Base-by-base conservation (phyloP, 2,113 vertebrate genomes). In the Myotis davidii region DNA sequence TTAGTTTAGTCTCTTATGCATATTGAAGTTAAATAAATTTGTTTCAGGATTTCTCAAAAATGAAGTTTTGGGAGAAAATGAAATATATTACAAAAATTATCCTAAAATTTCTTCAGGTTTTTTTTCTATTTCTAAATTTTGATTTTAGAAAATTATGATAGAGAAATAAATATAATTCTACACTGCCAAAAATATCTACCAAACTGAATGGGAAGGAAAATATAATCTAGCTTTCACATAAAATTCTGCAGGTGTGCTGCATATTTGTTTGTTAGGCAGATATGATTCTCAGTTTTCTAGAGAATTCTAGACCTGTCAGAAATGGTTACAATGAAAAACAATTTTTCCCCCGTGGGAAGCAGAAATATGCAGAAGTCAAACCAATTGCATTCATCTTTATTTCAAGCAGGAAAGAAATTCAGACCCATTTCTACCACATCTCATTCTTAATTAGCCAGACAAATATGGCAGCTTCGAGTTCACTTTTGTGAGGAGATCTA, bases 251-350 rank as follows among this genome's bases (percentile, higher is more conserved):
- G 81, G 81, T 77, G 34, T 37, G n/a, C 9, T 84, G 39, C 81
- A 25, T 69, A 50, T 65, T 73, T 65, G 50, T 83, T 52, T 87
- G 18, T 45, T 73, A 39, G 37, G 23, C 48, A 81, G 73, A 54
- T 23, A 45, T 23, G 48, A 50, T 37, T 21, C 50, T 11, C 45
- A 2, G 87, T 73, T 65, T 96, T 97, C 87, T 65, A 85, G 87
- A 97, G 81, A 91, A 92, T 76, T 91, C 87, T 96, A 73, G 91
- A 78, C 81, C 85, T 96, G 94, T 95, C 90, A 97, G 54, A 96
- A 94, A 88, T 25, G 39, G 87, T 89, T 88, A 85, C n/a, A 83
- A 27, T 73, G 85, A 82, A 92, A 82, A 74, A 14, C 29, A 56
- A 32, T 27, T 61, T 50, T 37, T n/a, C 81, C 59, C 9, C 88